Evolutionary conservation across 2,888 invertebrate genomes (phyloP).

Genomic region (Drosophila barbarae): DNA sequence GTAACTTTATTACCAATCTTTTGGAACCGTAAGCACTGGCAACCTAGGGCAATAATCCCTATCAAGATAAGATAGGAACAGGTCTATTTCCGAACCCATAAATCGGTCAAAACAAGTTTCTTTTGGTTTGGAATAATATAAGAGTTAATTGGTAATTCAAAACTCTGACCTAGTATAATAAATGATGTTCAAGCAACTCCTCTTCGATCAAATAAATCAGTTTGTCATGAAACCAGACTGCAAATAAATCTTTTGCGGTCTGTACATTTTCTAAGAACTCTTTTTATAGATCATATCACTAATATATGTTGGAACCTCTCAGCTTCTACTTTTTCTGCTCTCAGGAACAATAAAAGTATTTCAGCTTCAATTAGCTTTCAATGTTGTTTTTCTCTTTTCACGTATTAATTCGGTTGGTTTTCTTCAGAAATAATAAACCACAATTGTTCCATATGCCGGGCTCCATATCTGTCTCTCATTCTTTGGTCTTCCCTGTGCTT

Average conservation of each 20-base stretch:
- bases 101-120: not conserved
- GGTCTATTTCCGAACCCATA: slow-evolving; percentile 2
- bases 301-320: not conserved
- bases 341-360: slow-evolving; percentile 19
- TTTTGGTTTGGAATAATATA: not conserved
- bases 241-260: slow-evolving; percentile 3
- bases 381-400: slow-evolving; percentile 15
- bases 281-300: slow-evolving; percentile 5
- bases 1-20: not conserved
- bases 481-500: slow-evolving; percentile 21
- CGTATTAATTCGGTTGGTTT: slow-evolving; percentile 26
- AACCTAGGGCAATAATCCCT: slow-evolving; percentile 3
- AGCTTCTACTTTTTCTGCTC: not conserved
- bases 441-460: slow-evolving; percentile 32
- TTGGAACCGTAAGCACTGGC: not conserved
- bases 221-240: not conserved
- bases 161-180: not conserved
- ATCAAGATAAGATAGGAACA: slow-evolving; percentile 5
- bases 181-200: not conserved
- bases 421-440: slow-evolving; percentile 35
- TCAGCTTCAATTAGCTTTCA: slow-evolving; percentile 24
- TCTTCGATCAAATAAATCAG: not conserved
- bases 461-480: not conserved
- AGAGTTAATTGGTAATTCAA: not conserved
- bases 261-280: slow-evolving; percentile 2